Evolutionary conservation across 2,113 vertebrate species (phyloP), one percentile per base, ranked within the genome.

Genomic region (Lipophrys pholis): DNA sequence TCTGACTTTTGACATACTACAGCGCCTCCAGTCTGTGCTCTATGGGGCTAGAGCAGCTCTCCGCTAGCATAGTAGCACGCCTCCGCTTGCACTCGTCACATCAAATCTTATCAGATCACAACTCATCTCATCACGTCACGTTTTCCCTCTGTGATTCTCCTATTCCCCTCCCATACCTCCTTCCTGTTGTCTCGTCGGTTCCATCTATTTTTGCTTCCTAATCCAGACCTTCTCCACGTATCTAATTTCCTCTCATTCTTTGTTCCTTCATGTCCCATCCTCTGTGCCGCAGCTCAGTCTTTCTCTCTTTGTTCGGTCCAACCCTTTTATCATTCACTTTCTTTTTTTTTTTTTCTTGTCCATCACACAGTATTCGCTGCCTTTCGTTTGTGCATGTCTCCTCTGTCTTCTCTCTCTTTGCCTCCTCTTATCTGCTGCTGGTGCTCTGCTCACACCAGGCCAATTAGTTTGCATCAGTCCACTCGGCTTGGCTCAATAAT

Each of bases 1-100:
- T 73, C 69, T 87, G 92, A 90, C 92, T 89, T 90, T 73, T 91
- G 90, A 90, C 91, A 89, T 80, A 78, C 69, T 80, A 58, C 17
- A 83, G 81, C 5, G 89, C 87, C 93, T 78, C 73, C 85, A 82
- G 92, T 87, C 82, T 73, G 69, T 73, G 77, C 81, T 81, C 39
- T 45, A 30, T 59, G 45, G 78, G 73, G 75, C 77, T 3, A 39
- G 61, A 69, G 77, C 80, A 58, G 69, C 62, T 56, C 71, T 85
- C 73, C 55, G 73, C 77, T 68, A 58, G 69, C 81, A 56, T 56
- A 73, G 81, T 83, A 77, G 82, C 78, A 53, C 74, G 77, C 83
- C 76, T 83, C 82, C 70, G 67, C 83, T 84, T 87, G 81, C 81
- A 79, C 87, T 85, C 83, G 81, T 90, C 83, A 11, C 86, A 69